Percentiles rank a stretch among this genome's conserved stretches.
Conservation (phyloP, 2,888 invertebrate species). For the Drosophila sordidula region DNA sequence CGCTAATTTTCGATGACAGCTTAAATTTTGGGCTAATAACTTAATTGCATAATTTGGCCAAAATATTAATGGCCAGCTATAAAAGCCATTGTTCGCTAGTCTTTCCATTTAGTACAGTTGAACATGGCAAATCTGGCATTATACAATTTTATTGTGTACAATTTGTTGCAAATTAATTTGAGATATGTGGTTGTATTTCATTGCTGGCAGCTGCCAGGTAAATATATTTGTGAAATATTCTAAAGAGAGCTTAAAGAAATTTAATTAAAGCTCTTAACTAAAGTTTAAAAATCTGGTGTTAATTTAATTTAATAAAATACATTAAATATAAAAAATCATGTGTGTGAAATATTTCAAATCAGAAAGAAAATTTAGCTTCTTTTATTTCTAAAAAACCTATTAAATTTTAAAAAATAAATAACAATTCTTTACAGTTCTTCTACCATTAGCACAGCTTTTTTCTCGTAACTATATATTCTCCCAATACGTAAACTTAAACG, state of each 20-base stretch:
- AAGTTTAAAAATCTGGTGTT: too few species aligned
- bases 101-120: conserved; percentile 5
- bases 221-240: neutral
- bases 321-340: too few species aligned
- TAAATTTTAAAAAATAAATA: neutral
- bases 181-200: conserved; percentile 72
- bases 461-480: conserved; percentile 45
- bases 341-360: too few species aligned
- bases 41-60: conserved; percentile 38
- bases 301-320: too few species aligned
- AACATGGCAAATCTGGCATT: conserved; percentile 52
- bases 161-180: conserved; percentile 70
- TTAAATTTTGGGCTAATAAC: conserved; percentile 52
- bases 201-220: conserved; percentile 77
- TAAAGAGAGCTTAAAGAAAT: neutral
- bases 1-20: conserved; percentile 47
- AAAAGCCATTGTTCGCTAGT: conserved; percentile 26
- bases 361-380: too few species aligned
- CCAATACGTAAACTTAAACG: conserved; percentile 65
- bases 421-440: conserved; percentile 46
- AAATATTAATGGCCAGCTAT: conserved; percentile 36
- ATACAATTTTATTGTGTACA: conserved; percentile 73
- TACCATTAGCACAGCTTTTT: conserved; percentile 45
- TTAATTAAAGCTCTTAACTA: too few species aligned
- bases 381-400: neutral